These are phyloP conservation scores for Oegoconia quadripuncta DNA, from an alignment of 2,888 invertebrate species.

Conservation along the genomic window DNA sequence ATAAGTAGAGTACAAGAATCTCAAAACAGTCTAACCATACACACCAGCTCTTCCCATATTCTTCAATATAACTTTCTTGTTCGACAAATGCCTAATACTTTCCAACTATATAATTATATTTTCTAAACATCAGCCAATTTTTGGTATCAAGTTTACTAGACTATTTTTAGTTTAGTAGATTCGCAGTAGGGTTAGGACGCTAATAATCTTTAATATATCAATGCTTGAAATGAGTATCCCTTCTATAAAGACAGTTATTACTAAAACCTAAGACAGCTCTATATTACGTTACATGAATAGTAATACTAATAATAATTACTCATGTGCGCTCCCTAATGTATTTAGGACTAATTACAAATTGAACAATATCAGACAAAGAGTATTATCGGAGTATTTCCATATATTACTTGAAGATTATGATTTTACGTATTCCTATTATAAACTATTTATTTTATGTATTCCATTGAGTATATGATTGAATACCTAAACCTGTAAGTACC, in stretches of 20 bases:
- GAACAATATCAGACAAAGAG: too few species aligned
- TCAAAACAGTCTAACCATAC: conserved; percentile 54
- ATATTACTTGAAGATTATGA: not conserved
- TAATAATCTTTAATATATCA: too few species aligned
- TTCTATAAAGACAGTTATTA: too few species aligned
- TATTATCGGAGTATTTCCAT: too few species aligned
- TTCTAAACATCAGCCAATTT: conserved; percentile 48
- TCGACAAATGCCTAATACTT: conserved; percentile 15
- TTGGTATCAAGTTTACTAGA: conserved; percentile 44
- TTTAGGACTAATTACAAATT: too few species aligned
- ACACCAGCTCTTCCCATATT: conserved; percentile 33
- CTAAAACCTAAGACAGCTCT: too few species aligned
- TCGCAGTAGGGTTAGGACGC: not conserved
- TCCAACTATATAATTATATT: conserved; percentile 27
- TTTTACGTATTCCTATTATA: conserved; percentile 24
- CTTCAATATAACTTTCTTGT: conserved; percentile 28
- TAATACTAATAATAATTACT: too few species aligned
- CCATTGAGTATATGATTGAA: conserved; percentile 35
- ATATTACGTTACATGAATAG: too few species aligned
- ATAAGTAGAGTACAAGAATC: conserved; percentile 60
- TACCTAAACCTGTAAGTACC: conserved; percentile 47
- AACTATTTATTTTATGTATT: conserved; percentile 27
- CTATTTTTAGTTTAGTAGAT: not conserved
- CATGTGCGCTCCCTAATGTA: too few species aligned
- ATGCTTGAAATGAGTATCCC: too few species aligned